Evolutionary conservation across 2,113 vertebrate genomes (phyloP).

Genomic region (Anarrhichthys ocellatus): DNA sequence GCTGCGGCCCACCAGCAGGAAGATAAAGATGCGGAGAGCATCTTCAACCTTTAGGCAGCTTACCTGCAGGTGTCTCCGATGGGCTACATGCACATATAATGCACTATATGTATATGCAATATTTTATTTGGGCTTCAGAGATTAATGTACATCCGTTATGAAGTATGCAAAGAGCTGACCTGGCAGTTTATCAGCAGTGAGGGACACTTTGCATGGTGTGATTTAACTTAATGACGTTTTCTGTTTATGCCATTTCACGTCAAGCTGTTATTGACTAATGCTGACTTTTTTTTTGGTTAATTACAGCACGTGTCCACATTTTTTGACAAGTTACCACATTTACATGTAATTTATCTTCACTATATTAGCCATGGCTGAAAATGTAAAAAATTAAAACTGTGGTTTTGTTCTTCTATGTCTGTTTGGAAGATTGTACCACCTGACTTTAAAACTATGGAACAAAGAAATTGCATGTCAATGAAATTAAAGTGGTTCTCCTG

Average conservation of each 20-base stretch:
- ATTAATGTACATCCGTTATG: not conserved
- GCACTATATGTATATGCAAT: not conserved
- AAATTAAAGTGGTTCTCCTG: constrained; percentile 1
- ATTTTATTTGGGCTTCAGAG: not conserved
- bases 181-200: constrained; percentile 12
- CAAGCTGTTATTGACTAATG: too few species aligned
- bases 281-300: too few species aligned
- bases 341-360: not conserved
- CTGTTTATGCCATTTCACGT: not conserved
- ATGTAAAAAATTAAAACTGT: not conserved
- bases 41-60: constrained; percentile 1
- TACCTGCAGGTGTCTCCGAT: not conserved
- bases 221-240: constrained; percentile 1
- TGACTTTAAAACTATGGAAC: constrained; percentile 22
- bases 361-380: not conserved
- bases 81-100: not conserved
- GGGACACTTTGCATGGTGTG: constrained; percentile 52
- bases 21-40: constrained; percentile 10
- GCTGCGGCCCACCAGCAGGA: not conserved
- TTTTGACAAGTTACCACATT: not conserved
- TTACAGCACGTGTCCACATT: not conserved
- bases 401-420: constrained; percentile 9
- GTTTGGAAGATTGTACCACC: constrained; percentile 12
- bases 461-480: constrained; percentile 54
- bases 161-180: not conserved